Percentiles rank a stretch among this genome's conserved stretches.
Conservation (phyloP, 2,113 vertebrate genomes). For the Falco punctatus region DNA sequence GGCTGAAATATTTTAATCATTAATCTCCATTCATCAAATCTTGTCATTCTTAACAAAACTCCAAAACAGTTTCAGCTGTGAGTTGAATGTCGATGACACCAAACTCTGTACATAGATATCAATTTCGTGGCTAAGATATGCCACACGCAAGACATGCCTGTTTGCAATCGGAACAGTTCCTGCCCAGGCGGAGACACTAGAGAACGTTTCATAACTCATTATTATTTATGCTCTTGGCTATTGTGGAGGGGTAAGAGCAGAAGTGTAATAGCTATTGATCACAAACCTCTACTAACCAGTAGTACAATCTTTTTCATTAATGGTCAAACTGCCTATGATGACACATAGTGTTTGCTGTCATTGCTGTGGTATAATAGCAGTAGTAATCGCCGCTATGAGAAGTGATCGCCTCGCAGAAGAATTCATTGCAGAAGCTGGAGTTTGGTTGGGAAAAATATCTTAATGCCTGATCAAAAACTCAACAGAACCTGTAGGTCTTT, state of each 20-base stretch:
- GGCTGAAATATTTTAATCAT: slow-evolving; percentile 49
- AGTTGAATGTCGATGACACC: not conserved
- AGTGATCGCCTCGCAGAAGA: not conserved
- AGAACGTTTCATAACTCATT: not conserved
- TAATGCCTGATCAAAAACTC: not conserved
- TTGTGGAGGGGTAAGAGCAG: not conserved
- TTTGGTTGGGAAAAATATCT: not conserved
- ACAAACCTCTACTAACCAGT: not conserved
- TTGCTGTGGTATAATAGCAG: not conserved
- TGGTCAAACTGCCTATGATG: not conserved
- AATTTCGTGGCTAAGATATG: not conserved
- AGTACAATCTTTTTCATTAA: not conserved
- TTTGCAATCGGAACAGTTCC: not conserved
- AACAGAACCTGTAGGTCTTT: not conserved
- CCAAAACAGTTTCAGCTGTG: slow-evolving; percentile 59
- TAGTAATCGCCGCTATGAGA: not conserved
- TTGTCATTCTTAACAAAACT: slow-evolving; percentile 8
- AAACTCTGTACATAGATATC: not conserved
- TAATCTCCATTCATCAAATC: slow-evolving; percentile 67
- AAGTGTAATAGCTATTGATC: not conserved
- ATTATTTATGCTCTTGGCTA: not conserved
- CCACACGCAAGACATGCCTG: not conserved
- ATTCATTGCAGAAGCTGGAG: not conserved
- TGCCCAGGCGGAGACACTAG: not conserved
- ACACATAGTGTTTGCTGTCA: not conserved